Evolutionary conservation across 2,797 vertebrate species (phyloP).

Genomic region (Molossus alvarezi): DNA sequence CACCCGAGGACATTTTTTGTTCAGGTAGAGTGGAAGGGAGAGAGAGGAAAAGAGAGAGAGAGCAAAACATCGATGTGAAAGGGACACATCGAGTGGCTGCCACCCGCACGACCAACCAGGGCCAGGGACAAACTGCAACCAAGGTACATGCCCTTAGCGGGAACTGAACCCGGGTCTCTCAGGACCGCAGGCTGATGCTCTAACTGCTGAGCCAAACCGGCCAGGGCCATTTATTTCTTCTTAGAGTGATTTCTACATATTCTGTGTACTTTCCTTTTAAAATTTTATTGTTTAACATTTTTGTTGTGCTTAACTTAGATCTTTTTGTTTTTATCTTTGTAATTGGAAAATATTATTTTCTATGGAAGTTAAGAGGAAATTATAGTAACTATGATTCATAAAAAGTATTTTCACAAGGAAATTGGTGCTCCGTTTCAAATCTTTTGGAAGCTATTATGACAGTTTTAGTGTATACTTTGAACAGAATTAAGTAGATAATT

Average conservation of each 20-base stretch:
- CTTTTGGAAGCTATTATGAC: not conserved
- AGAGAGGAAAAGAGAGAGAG: too few species aligned
- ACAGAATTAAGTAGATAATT: conserved; percentile 22
- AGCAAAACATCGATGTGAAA: too few species aligned
- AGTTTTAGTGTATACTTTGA: not conserved
- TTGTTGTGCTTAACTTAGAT: not conserved
- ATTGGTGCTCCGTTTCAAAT: conserved; percentile 11
- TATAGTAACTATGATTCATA: not conserved
- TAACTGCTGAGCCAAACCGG: too few species aligned
- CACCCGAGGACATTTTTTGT: too few species aligned
- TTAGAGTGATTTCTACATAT: not conserved
- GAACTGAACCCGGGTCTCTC: too few species aligned
- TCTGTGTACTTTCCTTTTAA: not conserved
- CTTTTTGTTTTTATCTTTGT: conserved; percentile 18
- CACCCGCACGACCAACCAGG: too few species aligned
- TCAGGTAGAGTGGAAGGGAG: too few species aligned
- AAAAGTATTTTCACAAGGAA: conserved; percentile 62
- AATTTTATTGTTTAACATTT: conserved; percentile 2
- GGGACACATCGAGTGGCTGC: too few species aligned
- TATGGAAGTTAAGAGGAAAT: conserved; percentile 46
- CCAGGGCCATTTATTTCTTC: not conserved
- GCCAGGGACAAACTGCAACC: too few species aligned
- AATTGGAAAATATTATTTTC: conserved; percentile 57
- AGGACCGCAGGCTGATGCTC: too few species aligned
- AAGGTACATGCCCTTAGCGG: too few species aligned